Base-by-base conservation (phyloP, 2,888 invertebrate genomes). In the Cancer borealis region DNA sequence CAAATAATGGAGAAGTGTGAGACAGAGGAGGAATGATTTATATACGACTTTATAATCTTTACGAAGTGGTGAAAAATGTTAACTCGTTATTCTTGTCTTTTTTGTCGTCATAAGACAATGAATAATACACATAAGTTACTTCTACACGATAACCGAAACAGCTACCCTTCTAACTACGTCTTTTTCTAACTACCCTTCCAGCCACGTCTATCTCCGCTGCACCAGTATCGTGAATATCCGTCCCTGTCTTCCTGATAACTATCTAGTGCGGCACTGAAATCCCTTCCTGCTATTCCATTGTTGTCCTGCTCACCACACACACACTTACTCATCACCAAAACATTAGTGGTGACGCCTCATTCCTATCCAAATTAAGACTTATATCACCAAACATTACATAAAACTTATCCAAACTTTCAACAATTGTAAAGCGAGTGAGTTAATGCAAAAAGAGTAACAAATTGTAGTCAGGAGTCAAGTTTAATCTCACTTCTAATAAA, bases 191-290 rank as follows among this genome's bases (percentile, higher is more conserved):
- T 6, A 30, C 79, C 12, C 66, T 66, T n/a, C 5, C 0, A 21
- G n/a, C 21, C 66, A n/a, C 6, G 66, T 66, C 12, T 3, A 54
- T 10, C 54, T 66, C n/a, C 30, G 30, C 79, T 30, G 79, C 79
- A 6, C 2, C 26, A n/a, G n/a, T 66, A n/a, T 8, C 21, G 66
- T 30, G 30, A 12, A 30, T 30, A 30, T 8, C 26, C 0, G 2
- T 79, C 26, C 30, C 1, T 79, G 26, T 26, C 10, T 79, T 30
- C 79, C 79, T 79, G 79, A 79, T 79, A 79, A 79, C 79, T 79
- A 79, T 79, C 79, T 79, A 30, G 2, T 26, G 26, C 79, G 79
- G 79, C 79, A 79, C 79, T 79, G 79, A 79, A 79, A 79, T 79
- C 79, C 30, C 79, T 79, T 30, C 12, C 79, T 54, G 12, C 3